Percentiles rank a stretch among this genome's conserved stretches.
phyloP scores from a whole-genome alignment of 1,140 invertebrate species.

The Brachionus angularis region DNA sequence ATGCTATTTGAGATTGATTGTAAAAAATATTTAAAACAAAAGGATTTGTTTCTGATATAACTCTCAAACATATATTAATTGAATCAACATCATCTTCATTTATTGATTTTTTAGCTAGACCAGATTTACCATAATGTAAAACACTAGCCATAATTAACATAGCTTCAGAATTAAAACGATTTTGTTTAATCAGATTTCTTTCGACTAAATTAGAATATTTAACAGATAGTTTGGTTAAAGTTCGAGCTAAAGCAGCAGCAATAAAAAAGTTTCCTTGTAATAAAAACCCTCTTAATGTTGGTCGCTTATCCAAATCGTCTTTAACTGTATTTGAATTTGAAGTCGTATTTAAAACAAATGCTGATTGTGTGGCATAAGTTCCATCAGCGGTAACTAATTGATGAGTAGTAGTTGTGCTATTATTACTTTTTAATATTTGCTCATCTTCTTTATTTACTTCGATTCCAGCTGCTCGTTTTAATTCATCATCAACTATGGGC shows the following conservation, averaged over 20 bases:
- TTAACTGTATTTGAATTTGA: not conserved
- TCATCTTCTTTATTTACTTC: slow-evolving; percentile 58
- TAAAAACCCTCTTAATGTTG: slow-evolving; percentile 77
- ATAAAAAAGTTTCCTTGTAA: slow-evolving; percentile 94
- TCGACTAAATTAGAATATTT: slow-evolving; percentile 63
- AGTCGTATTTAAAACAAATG: slow-evolving; percentile 66
- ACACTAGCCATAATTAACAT: slow-evolving; percentile 84
- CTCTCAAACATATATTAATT: slow-evolving; percentile 71
- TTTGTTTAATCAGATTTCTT: slow-evolving; percentile 48
- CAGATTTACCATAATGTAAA: slow-evolving; percentile 75
- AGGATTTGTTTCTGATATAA: slow-evolving; percentile 69
- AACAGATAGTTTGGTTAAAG: slow-evolving; percentile 81
- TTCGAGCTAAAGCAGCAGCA: slow-evolving; percentile 81
- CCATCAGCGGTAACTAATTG: slow-evolving; percentile 69
- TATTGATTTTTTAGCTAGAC: slow-evolving; percentile 65
- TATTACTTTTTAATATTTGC: slow-evolving; percentile 50
- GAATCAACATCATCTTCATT: slow-evolving; percentile 92
- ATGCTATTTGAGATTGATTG: slow-evolving; percentile 70
- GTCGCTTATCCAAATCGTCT: slow-evolving; percentile 63
- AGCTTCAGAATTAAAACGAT: slow-evolving; percentile 69
- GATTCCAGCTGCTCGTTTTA: slow-evolving; percentile 63
- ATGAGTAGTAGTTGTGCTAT: slow-evolving; percentile 49
- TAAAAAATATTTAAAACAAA: slow-evolving; percentile 73
- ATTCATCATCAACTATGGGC: slow-evolving; percentile 82
- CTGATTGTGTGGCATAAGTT: slow-evolving; percentile 95